phyloP scores from a whole-genome alignment of 2,888 invertebrate genomes.

The Cerastis leucographa region DNA sequence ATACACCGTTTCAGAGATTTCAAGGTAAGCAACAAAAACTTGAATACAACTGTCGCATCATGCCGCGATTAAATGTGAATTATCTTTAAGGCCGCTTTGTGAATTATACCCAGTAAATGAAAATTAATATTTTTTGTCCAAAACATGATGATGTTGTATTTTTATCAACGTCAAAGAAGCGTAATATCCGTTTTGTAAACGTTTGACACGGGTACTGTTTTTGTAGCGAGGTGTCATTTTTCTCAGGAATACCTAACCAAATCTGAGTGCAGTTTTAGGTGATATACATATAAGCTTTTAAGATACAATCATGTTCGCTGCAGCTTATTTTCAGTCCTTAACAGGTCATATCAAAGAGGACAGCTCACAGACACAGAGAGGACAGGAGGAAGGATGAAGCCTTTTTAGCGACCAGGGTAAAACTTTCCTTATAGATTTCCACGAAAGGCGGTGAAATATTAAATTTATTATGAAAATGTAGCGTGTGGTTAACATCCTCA shows the following conservation, averaged over 20 bases:
- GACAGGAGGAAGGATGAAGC: too few relatives aligned
- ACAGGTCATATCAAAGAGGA: background rate
- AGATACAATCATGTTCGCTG: background rate
- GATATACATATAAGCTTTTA: conserved; percentile 8
- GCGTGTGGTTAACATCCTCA: too few relatives aligned
- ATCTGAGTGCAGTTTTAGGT: background rate
- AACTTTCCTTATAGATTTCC: background rate
- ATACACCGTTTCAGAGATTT: conserved; percentile 13
- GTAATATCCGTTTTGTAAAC: conserved; percentile 18
- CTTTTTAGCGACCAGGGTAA: background rate
- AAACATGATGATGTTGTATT: conserved; percentile 6
- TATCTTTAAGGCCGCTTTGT: conserved; percentile 16
- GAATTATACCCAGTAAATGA: conserved; percentile 18
- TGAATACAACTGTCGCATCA: conserved; percentile 26
- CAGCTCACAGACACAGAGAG: too few relatives aligned
- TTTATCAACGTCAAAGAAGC: conserved; percentile 12
- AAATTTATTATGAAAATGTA: too few relatives aligned
- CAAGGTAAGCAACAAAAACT: conserved; percentile 32
- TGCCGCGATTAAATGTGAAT: conserved; percentile 41
- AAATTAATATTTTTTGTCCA: conserved; percentile 21
- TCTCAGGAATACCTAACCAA: conserved; percentile 23
- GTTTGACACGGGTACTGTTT: conserved; percentile 12
- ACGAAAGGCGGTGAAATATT: too few relatives aligned
- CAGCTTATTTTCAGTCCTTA: background rate
- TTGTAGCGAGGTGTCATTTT: conserved; percentile 6